These are phyloP conservation scores for Scopus umbretta DNA, from an alignment of 2,113 vertebrate genomes.

Conservation along the genomic window DNA sequence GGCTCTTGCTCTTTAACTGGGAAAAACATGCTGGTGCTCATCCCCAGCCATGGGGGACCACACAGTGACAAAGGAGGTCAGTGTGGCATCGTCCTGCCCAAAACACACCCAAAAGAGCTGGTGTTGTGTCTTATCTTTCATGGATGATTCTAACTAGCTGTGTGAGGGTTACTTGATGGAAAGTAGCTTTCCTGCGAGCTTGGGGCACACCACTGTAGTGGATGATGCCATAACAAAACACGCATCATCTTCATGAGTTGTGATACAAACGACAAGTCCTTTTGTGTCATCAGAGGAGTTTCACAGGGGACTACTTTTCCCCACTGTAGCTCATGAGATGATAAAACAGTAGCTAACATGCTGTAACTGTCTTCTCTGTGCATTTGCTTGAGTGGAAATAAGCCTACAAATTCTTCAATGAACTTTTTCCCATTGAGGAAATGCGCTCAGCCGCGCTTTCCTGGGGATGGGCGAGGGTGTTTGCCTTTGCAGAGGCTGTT, in stretches of 20 bases:
- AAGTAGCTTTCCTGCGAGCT: neutral
- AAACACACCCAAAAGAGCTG: neutral
- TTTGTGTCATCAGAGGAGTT: neutral
- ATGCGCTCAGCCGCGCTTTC: neutral
- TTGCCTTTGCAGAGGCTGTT: neutral
- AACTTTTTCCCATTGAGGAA: neutral
- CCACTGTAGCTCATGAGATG: rapidly evolving
- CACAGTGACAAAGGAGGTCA: neutral
- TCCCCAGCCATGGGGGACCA: rapidly evolving
- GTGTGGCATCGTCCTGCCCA: neutral
- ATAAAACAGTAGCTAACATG: neutral
- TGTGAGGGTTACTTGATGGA: neutral
- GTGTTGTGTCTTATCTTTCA: rapidly evolving
- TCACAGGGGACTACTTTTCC: neutral
- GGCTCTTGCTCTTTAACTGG: neutral
- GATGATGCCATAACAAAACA: neutral
- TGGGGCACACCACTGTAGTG: rapidly evolving
- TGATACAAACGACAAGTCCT: neutral
- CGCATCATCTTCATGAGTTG: rapidly evolving
- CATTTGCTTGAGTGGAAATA: rapidly evolving
- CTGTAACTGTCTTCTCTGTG: too few relatives aligned
- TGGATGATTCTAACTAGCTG: neutral
- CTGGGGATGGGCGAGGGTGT: neutral
- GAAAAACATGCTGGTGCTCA: neutral
- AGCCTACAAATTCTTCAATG: neutral